phyloP scores from a whole-genome alignment of 2,113 vertebrate species.

The Theropithecus gelada region DNA sequence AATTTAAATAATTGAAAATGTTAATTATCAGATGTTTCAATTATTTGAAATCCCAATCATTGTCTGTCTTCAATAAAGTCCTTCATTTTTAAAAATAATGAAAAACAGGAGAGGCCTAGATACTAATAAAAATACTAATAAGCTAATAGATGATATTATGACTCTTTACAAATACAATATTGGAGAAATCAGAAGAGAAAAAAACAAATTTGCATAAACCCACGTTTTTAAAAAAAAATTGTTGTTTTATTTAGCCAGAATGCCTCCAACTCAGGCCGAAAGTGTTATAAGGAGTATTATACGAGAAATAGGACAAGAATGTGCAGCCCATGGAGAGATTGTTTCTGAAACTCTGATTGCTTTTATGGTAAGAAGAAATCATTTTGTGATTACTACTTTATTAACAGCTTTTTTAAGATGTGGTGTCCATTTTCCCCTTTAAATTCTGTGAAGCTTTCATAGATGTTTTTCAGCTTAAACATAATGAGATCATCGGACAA shows the following conservation, averaged over 20 bases:
- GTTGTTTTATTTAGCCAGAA: slow-evolving; percentile 68
- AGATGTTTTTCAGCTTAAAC: background rate
- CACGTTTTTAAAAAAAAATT: background rate
- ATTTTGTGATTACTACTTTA: background rate
- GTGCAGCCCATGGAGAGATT: slow-evolving; percentile 81
- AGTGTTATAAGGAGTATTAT: slow-evolving; percentile 89
- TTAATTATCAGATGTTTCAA: background rate
- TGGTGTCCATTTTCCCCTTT: background rate
- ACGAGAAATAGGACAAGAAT: slow-evolving; percentile 85
- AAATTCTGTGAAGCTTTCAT: background rate
- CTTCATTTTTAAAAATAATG: slow-evolving; percentile 38
- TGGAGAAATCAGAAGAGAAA: slow-evolving; percentile 40
- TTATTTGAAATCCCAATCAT: background rate
- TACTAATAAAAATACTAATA: background rate
- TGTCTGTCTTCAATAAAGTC: background rate
- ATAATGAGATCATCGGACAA: background rate
- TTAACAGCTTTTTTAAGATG: background rate
- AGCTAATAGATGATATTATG: background rate
- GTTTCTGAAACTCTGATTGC: slow-evolving; percentile 89
- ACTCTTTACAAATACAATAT: background rate
- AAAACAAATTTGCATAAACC: slow-evolving; percentile 17
- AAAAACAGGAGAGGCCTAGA: background rate
- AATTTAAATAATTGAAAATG: background rate
- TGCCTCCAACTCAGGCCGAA: slow-evolving; percentile 84
- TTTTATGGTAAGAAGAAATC: slow-evolving; percentile 88